Conservation (phyloP, 1,140 invertebrate genomes). For the Drosophila athabasca region DNA sequence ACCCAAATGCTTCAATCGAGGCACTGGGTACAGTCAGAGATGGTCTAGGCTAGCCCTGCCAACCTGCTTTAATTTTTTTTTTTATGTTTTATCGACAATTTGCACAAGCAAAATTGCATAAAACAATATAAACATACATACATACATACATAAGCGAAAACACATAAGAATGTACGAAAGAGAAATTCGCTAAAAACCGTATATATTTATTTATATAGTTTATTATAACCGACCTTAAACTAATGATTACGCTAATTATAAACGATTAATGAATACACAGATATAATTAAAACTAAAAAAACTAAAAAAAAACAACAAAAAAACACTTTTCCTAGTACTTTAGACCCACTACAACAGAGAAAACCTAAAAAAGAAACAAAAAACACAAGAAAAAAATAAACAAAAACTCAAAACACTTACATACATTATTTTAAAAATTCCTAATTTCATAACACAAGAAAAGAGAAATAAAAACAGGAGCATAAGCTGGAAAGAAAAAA, state of each 20-base stretch:
- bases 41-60: too few species aligned
- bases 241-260: constrained; percentile 69
- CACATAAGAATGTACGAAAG: constrained; percentile 6
- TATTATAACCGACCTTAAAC: constrained; percentile 65
- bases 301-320: constrained; percentile 34
- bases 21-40: constrained; percentile 1
- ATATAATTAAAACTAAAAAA: constrained; percentile 19
- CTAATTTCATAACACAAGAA: constrained; percentile 14
- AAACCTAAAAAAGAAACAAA: constrained; percentile 17
- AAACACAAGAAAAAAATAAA: constrained; percentile 16
- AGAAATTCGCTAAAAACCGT: constrained; percentile 42
- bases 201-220: constrained; percentile 78
- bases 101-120: constrained; percentile 7
- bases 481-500: neutral
- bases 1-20: constrained; percentile 10
- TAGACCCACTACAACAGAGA: constrained; percentile 35
- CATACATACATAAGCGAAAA: constrained; percentile 21
- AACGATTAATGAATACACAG: constrained; percentile 40
- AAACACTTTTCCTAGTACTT: constrained; percentile 69
- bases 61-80: constrained; percentile 13
- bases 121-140: constrained; percentile 32
- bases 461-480: neutral
- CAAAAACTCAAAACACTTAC: constrained; percentile 29
- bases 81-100: constrained; percentile 3
- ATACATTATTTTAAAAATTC: constrained; percentile 43